These are phyloP conservation scores for Chironomus striatipennis DNA, from an alignment of 1,140 invertebrate genomes.

Conservation along the genomic window DNA sequence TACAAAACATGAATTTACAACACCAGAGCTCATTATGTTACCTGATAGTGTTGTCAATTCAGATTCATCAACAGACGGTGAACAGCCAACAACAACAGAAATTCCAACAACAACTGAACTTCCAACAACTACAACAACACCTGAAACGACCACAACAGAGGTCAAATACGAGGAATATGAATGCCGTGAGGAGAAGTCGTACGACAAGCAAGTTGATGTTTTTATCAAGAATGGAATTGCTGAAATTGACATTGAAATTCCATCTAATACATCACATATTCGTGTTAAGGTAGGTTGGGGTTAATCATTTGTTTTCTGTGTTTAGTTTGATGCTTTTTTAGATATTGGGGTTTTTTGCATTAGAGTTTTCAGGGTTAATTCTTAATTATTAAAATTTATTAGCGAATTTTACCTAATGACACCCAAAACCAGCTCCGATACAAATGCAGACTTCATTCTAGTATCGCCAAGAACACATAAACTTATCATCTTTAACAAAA, in stretches of 20 bases:
- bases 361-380: no score
- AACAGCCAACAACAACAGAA: background rate
- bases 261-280: background rate
- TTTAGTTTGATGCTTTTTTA: no score
- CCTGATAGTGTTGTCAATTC: background rate
- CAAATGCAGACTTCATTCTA: no score
- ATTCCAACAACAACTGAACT: background rate
- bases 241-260: background rate
- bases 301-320: no score
- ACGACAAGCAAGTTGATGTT: background rate
- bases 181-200: slow-evolving; percentile 40
- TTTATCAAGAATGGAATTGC: background rate
- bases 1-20: background rate
- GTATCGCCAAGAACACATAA: no score
- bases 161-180: slow-evolving; percentile 49
- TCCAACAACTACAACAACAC: slow-evolving; percentile 29
- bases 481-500: no score
- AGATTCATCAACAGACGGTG: background rate
- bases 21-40: background rate
- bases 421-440: background rate
- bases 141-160: slow-evolving; percentile 59
- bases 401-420: no score
- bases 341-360: no score
- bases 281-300: background rate
- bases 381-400: no score